Evolutionary conservation across 2,888 invertebrate genomes (phyloP), one percentile per base, ranked within the genome.

Genomic region (Drosophila imparisetae): DNA sequence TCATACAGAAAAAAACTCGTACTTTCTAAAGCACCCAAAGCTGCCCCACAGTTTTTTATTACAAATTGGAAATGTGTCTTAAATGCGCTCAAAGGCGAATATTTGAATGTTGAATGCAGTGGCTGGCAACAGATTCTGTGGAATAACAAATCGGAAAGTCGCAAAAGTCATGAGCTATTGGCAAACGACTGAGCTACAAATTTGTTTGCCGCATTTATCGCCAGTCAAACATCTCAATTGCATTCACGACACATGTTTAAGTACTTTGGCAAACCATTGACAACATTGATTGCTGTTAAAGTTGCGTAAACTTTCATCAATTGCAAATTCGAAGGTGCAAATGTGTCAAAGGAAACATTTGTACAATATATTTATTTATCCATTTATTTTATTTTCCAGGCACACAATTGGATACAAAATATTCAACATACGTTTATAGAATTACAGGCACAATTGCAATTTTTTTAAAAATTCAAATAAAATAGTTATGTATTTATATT

Each of bases 21-120:
- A 81, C 81, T 81, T 81, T 81, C 81, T 81, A 81, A 79, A 79
- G 59, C 74, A 53, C 52, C 59, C 48, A 57, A 54, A 62, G 66
- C 74, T 60, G 66, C 61, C 63, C 78, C 53, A 61, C 66, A 73
- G 76, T 45, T 73, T 79, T 79, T 81, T 77, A 75, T 75, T 81
- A 72, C 81, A 81, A 81, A 81, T 81, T 81, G 72, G 70, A 81
- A 81, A 79, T 79, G 77, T 81, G 75, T 81, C 82, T 74, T 59
- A 70, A 78, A 73, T 65, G 66, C 68, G 64, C 75, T 66, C 73
- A 69, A 54, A 73, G 69, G 72, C 72, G 59, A 65, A 62, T 63
- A 69, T 65, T 65, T 52, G 49, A 54, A 60, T 69, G 69, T 62
- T 40, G 40, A 48, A 71, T 62, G 48, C 60, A 59, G 57, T 30